Evolutionary conservation across 2,888 invertebrate genomes (phyloP).

Genomic region (Tethea ocularis): DNA sequence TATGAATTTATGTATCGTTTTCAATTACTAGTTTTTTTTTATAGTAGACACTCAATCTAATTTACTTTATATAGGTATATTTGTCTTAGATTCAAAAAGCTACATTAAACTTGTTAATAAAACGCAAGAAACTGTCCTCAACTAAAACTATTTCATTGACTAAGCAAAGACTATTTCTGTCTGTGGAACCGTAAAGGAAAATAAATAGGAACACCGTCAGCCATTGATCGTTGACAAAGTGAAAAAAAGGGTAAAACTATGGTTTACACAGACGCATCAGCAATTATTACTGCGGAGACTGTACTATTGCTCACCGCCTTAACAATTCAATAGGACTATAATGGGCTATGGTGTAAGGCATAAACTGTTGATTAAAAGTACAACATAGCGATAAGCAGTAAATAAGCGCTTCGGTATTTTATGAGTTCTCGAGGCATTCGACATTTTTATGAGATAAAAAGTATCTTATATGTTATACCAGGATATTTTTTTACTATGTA

Average conservation of each 20-base stretch:
- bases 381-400: too few relatives aligned
- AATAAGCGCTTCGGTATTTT: too few relatives aligned
- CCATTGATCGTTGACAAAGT: neutral
- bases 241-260: conserved; percentile 1
- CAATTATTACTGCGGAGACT: conserved; percentile 38
- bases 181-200: neutral
- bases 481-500: too few relatives aligned
- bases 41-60: too few relatives aligned
- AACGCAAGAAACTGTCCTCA: neutral
- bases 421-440: too few relatives aligned
- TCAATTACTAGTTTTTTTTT: too few relatives aligned
- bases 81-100: neutral
- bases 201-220: neutral
- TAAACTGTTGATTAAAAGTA: conserved; percentile 10
- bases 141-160: neutral
- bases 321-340: conserved; percentile 24
- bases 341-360: conserved; percentile 24
- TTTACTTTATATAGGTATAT: too few relatives aligned
- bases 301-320: conserved; percentile 26
- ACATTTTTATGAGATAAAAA: too few relatives aligned
- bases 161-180: neutral
- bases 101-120: neutral
- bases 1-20: too few relatives aligned
- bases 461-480: too few relatives aligned
- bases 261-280: conserved; percentile 24